These are phyloP conservation scores for Karalla daura DNA, from an alignment of 2,797 vertebrate genomes.

Conservation along the genomic window DNA sequence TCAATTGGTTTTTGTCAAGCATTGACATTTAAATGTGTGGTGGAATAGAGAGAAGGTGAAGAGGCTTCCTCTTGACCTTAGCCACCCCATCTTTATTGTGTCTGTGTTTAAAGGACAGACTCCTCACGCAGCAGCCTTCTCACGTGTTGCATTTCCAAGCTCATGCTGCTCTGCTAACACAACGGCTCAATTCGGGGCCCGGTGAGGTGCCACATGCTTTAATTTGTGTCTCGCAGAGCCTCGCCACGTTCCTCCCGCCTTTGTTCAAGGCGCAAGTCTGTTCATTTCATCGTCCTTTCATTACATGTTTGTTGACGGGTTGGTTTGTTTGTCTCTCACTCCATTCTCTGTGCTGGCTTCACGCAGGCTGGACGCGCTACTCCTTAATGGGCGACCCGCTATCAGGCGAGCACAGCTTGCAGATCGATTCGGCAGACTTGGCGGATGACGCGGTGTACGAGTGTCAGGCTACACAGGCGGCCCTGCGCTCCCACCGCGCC, in stretches of 20 bases:
- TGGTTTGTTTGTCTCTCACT: slow-evolving; percentile 73
- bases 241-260: slow-evolving; percentile 55
- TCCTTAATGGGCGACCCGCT: slow-evolving; percentile 88
- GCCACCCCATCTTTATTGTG: slow-evolving; percentile 71
- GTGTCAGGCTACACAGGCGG: slow-evolving; percentile 93
- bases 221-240: slow-evolving; percentile 57
- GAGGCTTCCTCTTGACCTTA: slow-evolving; percentile 71
- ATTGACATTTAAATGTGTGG: slow-evolving; percentile 82
- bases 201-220: slow-evolving; percentile 57
- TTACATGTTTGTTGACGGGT: slow-evolving; percentile 64
- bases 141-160: slow-evolving; percentile 62
- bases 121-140: slow-evolving; percentile 55
- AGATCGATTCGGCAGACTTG: slow-evolving; percentile 89
- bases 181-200: slow-evolving; percentile 45
- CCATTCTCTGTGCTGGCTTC: slow-evolving; percentile 68
- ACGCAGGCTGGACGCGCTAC: slow-evolving; percentile 91
- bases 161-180: slow-evolving; percentile 54
- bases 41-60: slow-evolving; percentile 55
- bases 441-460: slow-evolving; percentile 91
- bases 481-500: slow-evolving; percentile 89
- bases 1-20: slow-evolving; percentile 81
- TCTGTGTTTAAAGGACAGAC: slow-evolving; percentile 73
- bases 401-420: slow-evolving; percentile 91
- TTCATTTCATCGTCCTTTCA: slow-evolving; percentile 65
- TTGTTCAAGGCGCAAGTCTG: slow-evolving; percentile 64